These are phyloP conservation scores for Halcyon senegalensis DNA, from an alignment of 2,113 vertebrate genomes.

Conservation along the genomic window DNA sequence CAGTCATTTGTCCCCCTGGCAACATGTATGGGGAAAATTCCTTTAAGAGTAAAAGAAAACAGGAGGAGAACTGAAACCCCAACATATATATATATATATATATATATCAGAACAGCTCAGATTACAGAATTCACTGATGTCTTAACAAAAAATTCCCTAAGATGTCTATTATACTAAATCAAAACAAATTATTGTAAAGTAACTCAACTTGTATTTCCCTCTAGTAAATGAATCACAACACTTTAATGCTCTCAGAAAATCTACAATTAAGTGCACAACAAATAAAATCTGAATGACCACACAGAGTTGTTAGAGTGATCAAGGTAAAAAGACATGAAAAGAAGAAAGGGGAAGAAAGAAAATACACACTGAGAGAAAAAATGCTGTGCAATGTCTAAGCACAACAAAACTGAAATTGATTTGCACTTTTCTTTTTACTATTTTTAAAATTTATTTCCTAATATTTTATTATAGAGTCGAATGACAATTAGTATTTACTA, in stretches of 20 bases:
- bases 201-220: constrained; percentile 21
- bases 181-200: constrained; percentile 52
- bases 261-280: constrained; percentile 52
- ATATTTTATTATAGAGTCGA: constrained; percentile 32
- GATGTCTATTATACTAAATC: constrained; percentile 23
- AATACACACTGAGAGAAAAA: neutral
- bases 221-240: constrained; percentile 56
- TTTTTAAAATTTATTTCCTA: constrained; percentile 21
- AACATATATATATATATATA: neutral
- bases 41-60: too few species aligned
- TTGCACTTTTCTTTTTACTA: constrained; percentile 16
- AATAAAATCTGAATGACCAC: constrained; percentile 21
- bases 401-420: neutral
- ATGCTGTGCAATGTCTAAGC: neutral
- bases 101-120: constrained; percentile 36
- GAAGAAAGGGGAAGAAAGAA: neutral
- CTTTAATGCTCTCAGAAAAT: constrained; percentile 50
- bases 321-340: neutral
- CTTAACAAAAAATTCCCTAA: constrained; percentile 48
- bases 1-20: too few species aligned
- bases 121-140: constrained; percentile 41
- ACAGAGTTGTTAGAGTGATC: neutral
- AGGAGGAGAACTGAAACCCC: too few species aligned
- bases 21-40: too few species aligned
- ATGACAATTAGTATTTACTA: constrained; percentile 15